Evolutionary conservation across 53 echinoderm and acorn worm genomes (phyloP).

Genomic region (Apostichopus leukothele): DNA sequence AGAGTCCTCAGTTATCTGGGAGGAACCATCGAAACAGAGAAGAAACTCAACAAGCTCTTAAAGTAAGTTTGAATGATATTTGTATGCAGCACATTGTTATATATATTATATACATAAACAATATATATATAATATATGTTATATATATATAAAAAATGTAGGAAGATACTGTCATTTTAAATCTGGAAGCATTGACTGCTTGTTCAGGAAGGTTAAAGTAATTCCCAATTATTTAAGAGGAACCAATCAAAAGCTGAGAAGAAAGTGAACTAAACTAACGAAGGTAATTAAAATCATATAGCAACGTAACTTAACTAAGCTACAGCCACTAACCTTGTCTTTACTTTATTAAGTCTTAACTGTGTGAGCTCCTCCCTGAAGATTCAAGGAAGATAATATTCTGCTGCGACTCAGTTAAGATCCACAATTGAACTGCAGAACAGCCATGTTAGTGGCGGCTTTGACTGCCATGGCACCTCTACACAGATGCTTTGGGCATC

Average conservation of each 20-base stretch:
- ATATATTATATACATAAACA: neutral
- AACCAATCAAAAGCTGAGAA: no score
- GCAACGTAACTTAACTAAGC: no score
- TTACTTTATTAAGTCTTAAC: neutral
- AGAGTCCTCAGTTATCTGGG: conserved; percentile 84
- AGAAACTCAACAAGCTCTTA: conserved; percentile 66
- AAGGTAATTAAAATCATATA: no score
- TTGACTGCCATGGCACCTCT: conserved; percentile 48
- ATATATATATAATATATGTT: no score
- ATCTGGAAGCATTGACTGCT: neutral
- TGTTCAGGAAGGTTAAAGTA: neutral
- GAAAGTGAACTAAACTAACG: no score
- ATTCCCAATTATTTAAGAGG: no score
- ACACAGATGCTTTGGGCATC: conserved; percentile 53
- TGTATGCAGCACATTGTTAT: neutral
- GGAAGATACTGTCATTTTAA: neutral
- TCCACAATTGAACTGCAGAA: conserved; percentile 58
- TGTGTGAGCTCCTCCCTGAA: conserved; percentile 35
- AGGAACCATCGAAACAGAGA: conserved; percentile 72
- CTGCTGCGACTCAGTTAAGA: neutral
- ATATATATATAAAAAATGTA: neutral
- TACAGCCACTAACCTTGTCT: neutral
- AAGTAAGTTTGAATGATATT: conserved; percentile 57
- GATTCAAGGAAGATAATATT: conserved; percentile 8
- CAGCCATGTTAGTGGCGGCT: conserved; percentile 51